These are phyloP conservation scores for Nipponia nippon DNA, from an alignment of 2,113 vertebrate genomes.

Conservation along the genomic window DNA sequence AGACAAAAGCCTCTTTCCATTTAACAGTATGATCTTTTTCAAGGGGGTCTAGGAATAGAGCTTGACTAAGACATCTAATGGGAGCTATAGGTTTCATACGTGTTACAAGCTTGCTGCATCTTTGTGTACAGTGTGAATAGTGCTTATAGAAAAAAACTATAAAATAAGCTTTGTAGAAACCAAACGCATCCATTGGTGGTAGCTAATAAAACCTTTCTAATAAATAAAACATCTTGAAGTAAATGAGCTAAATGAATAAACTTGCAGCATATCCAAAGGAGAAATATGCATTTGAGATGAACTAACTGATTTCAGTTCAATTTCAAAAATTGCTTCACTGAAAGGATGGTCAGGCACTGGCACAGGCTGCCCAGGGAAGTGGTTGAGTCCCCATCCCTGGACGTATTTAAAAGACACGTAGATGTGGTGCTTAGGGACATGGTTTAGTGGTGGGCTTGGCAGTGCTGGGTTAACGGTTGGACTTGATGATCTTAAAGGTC, in stretches of 20 bases:
- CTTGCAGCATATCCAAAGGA: neutral
- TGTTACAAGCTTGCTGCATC: neutral
- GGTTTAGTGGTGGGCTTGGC: no score
- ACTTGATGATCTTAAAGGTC: no score
- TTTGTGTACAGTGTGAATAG: neutral
- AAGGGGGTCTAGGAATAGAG: neutral
- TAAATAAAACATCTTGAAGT: neutral
- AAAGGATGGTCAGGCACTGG: no score
- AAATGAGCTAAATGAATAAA: neutral
- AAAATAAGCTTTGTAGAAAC: neutral
- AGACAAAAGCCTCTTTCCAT: neutral
- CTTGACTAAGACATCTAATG: neutral
- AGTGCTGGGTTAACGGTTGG: no score
- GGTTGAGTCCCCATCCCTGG: no score
- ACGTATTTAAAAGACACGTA: no score
- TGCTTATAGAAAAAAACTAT: neutral
- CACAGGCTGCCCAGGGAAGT: no score
- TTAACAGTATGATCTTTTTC: neutral
- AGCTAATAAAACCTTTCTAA: neutral
- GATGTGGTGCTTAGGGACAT: no score
- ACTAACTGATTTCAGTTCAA: neutral
- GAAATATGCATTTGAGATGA: neutral
- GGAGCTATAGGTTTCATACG: fast-evolving
- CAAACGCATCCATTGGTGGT: neutral
- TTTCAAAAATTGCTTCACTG: no score